Base-by-base conservation (phyloP, 2,797 vertebrate species). In the Calcarius lapponicus region DNA sequence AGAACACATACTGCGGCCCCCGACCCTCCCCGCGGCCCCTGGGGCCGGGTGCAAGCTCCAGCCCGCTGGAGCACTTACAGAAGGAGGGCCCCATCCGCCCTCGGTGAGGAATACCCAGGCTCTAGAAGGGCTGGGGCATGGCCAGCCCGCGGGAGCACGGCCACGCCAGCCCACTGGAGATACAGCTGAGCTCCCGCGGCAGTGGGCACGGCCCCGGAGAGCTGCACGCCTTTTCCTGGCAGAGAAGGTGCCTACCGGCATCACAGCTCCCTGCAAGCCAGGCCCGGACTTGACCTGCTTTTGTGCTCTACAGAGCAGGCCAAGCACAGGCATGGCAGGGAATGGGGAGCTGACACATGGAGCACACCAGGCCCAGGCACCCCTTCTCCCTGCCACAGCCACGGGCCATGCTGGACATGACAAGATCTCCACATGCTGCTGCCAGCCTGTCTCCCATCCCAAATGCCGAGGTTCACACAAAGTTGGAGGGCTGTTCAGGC, bases 281-380 rank as follows among this genome's bases (percentile, higher is more conserved):
- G 48, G 48, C 36, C 36, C 0, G 2, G 42, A 31, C 16, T 3
- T 4, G 10, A 48, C 13, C 64, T 16, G 20, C 17, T 54, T 72
- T 45, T 64, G 58, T 5, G 4, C 38, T n/a, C 72, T 2, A 2
- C 0, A 6, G 34, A 64, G 64, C 32, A 8, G 50, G 43, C 45
- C 54, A 57, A 54, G 50, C 9, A 1, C 4, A 0, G 20, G 48
- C 57, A 73, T 0, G 34, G 73, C 4, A 0, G 72, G 36, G 29
- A 64, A 45, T 8, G 26, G 48, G n/a, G 29, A 53, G 50, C 32
- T 19, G n/a, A 25, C 2, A 8, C 42, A 7, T 0, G 20, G 45
- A 76, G 45, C 73, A 19, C 24, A 4, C 25, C 40, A 26, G 36
- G 66, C 61, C 53, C 67, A 19, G 53, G 34, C 2, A 1, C 3